Conservation (phyloP, 2,888 invertebrate genomes). For the Orthosia cruda region DNA sequence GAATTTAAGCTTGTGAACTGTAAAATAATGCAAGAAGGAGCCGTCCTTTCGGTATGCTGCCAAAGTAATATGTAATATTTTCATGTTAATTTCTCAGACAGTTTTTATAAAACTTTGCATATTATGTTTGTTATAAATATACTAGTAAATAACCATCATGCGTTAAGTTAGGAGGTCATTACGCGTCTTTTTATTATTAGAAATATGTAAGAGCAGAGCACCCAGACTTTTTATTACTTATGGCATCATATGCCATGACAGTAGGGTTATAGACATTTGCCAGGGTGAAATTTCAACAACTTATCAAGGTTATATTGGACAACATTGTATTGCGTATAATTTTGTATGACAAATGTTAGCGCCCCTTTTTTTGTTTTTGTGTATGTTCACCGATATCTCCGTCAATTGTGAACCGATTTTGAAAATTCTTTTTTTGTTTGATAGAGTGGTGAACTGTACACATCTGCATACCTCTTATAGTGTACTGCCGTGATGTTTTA, state of each 20-base stretch:
- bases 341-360: slow-evolving; percentile 12
- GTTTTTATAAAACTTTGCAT: neutral
- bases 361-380: no score
- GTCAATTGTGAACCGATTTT: no score
- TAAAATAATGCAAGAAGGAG: neutral
- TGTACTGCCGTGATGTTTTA: no score
- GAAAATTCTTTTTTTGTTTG: no score
- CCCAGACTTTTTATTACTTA: slow-evolving; percentile 22
- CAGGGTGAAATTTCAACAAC: slow-evolving; percentile 24
- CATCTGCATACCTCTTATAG: no score
- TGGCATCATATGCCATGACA: slow-evolving; percentile 20
- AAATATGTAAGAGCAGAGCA: slow-evolving; percentile 9
- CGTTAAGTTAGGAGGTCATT: slow-evolving; percentile 6
- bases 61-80: neutral
- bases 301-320: slow-evolving; percentile 40
- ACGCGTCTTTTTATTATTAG: slow-evolving; percentile 8
- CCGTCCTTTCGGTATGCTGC: neutral
- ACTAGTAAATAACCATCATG: neutral
- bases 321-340: slow-evolving; percentile 20
- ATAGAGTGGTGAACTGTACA: no score
- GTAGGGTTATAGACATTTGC: slow-evolving; percentile 6
- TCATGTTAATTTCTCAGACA: neutral
- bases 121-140: slow-evolving; percentile 3
- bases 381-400: no score
- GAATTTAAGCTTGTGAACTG: neutral